These are phyloP conservation scores for Mesorhabditis belari DNA, from an alignment of 2,888 invertebrate genomes.

Conservation along the genomic window DNA sequence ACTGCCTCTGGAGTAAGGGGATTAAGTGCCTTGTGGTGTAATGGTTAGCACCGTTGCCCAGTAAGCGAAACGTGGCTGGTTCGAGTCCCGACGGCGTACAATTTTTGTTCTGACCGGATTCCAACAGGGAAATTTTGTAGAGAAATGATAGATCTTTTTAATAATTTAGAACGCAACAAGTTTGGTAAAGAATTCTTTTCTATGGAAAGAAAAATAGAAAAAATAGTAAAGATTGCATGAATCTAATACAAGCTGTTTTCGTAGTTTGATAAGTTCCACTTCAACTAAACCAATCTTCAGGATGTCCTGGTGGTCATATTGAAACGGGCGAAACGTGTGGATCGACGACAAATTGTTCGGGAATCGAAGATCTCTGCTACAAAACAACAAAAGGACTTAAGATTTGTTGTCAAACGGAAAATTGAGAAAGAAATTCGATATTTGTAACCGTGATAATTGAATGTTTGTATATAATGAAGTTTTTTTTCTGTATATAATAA, in stretches of 20 bases:
- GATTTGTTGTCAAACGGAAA: background rate
- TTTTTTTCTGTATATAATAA: background rate
- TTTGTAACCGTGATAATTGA: too few relatives aligned
- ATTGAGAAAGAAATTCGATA: too few relatives aligned
- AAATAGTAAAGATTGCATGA: background rate
- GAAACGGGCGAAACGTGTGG: constrained; percentile 43
- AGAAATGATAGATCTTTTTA: too few relatives aligned
- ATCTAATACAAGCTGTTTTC: background rate
- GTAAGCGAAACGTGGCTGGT: too few relatives aligned
- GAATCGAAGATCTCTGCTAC: constrained; percentile 29
- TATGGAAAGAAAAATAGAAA: background rate
- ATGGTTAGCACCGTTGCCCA: too few relatives aligned
- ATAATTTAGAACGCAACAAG: too few relatives aligned
- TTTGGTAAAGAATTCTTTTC: too few relatives aligned
- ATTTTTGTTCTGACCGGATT: too few relatives aligned
- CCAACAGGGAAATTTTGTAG: background rate
- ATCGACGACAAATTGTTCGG: constrained; percentile 18
- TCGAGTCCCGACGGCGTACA: too few relatives aligned
- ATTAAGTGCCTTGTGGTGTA: too few relatives aligned
- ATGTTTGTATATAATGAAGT: too few relatives aligned
- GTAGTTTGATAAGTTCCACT: background rate
- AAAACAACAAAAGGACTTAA: constrained; percentile 10
- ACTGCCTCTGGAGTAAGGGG: too few relatives aligned
- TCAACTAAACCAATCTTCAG: constrained; percentile 17
- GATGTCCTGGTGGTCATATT: constrained; percentile 42